phyloP scores from a whole-genome alignment of 2,888 invertebrate species.

The Slavum lentiscoides region DNA sequence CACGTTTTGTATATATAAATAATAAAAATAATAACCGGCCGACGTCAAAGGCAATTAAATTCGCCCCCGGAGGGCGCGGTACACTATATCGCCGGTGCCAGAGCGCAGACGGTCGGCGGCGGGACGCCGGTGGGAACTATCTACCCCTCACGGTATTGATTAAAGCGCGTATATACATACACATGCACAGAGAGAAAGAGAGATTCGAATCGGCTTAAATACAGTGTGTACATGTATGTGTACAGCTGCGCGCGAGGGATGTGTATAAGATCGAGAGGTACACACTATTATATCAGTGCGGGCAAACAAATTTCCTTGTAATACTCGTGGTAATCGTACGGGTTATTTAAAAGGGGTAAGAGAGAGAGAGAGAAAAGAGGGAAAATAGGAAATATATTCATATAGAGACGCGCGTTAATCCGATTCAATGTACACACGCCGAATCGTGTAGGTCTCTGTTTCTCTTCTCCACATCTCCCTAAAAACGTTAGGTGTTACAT shows the following conservation, averaged over 20 bases:
- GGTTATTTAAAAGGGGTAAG: constrained; percentile 14
- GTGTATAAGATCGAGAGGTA: constrained; percentile 26
- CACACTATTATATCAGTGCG: not conserved
- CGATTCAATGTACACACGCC: not conserved
- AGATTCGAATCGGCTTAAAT: constrained; percentile 47
- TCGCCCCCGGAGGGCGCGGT: not conserved
- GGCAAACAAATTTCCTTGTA: constrained; percentile 27
- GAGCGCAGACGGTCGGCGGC: no score
- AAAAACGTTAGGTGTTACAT: no score
- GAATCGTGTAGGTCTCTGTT: not conserved
- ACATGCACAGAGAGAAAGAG: not conserved
- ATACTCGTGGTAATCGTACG: not conserved
- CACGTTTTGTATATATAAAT: constrained; percentile 19
- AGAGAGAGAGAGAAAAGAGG: not conserved
- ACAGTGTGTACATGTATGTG: not conserved
- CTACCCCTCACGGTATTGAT: constrained; percentile 32
- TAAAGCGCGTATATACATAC: constrained; percentile 15
- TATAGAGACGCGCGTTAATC: constrained; percentile 1
- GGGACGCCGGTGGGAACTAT: not conserved
- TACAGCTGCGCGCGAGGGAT: constrained; percentile 14
- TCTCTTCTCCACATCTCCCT: not conserved
- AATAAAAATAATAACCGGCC: constrained; percentile 14
- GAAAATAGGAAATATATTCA: not conserved
- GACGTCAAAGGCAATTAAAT: constrained; percentile 43
- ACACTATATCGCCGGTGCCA: no score